phyloP scores from a whole-genome alignment of 2,113 vertebrate genomes.

The Pygoscelis adeliae region DNA sequence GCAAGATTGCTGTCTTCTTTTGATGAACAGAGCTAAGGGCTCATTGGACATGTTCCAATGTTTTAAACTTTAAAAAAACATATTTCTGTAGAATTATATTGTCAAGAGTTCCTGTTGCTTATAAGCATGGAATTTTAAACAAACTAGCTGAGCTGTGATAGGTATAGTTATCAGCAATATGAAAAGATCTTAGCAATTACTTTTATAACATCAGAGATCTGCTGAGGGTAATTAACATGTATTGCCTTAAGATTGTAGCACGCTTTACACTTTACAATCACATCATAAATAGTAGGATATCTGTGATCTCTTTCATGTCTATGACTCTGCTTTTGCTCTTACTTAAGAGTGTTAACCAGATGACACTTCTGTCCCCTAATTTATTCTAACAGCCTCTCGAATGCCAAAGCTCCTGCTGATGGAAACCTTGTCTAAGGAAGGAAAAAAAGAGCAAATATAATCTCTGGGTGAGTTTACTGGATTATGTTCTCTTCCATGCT shows the following conservation, averaged over 20 bases:
- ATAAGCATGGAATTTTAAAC: neutral
- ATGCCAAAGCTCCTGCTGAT: neutral
- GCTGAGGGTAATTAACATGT: neutral
- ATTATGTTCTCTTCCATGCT: neutral
- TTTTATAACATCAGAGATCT: neutral
- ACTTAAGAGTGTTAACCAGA: slow-evolving; percentile 4
- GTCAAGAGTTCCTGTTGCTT: neutral
- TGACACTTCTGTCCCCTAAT: neutral
- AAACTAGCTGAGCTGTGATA: neutral
- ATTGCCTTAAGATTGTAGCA: neutral
- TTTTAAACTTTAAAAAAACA: neutral
- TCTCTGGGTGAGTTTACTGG: neutral
- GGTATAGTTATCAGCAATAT: neutral
- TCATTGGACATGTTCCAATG: neutral
- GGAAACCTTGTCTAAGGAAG: neutral
- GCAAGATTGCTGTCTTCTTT: neutral
- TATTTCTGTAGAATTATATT: neutral
- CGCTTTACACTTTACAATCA: slow-evolving; percentile 26
- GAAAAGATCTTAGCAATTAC: neutral
- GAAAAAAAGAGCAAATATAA: neutral
- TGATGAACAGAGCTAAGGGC: neutral
- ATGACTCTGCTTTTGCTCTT: slow-evolving; percentile 19
- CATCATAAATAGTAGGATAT: slow-evolving; percentile 27
- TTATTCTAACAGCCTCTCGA: neutral
- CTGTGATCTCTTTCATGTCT: slow-evolving; percentile 36